phyloP scores from a whole-genome alignment of 2,888 invertebrate species.

The Phaonia tiefii region DNA sequence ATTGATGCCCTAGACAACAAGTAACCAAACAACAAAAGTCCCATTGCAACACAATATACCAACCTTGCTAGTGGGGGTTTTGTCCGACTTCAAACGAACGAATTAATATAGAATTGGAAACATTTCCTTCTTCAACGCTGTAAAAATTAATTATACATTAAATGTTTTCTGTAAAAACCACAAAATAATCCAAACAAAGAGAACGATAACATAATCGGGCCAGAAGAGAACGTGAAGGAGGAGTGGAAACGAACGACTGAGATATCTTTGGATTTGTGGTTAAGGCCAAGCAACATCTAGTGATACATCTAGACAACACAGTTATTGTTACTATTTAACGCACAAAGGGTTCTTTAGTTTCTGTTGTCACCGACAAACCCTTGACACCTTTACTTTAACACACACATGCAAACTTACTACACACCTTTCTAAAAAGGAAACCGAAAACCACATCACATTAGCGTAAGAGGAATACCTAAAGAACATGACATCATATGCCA shows the following conservation, averaged over 20 bases:
- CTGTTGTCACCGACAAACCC: conserved; percentile 33
- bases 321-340: conserved; percentile 44
- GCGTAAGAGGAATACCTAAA: background rate
- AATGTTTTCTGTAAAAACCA: background rate
- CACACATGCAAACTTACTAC: conserved; percentile 1
- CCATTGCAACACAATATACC: conserved; percentile 24
- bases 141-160: background rate
- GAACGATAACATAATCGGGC: background rate
- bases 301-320: conserved; percentile 11
- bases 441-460: background rate
- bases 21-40: background rate
- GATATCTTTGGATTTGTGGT: conserved; percentile 24
- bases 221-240: background rate
- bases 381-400: conserved; percentile 27
- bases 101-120: conserved; percentile 6
- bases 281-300: conserved; percentile 20
- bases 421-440: conserved; percentile 9
- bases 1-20: conserved; percentile 19
- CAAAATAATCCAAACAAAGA: background rate
- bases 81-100: conserved; percentile 31
- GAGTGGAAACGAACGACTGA: background rate
- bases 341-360: conserved; percentile 56
- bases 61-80: background rate
- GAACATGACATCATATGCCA: conserved; percentile 70
- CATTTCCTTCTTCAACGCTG: background rate